These are phyloP conservation scores for Lacerta viridis DNA, from an alignment of 2,797 vertebrate genomes.

Conservation along the genomic window DNA sequence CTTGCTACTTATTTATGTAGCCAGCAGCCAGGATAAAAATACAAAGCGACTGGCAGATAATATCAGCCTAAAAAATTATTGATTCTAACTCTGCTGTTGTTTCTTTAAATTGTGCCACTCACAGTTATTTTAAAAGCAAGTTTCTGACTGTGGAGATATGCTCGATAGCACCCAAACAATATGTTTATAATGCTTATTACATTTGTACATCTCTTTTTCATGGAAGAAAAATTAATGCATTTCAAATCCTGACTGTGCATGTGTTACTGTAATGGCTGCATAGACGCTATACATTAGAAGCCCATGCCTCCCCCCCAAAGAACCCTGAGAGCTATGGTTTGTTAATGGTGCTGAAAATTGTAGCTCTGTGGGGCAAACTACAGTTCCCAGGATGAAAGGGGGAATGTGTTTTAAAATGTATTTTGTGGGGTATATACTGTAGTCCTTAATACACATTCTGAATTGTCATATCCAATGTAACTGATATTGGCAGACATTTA, in stretches of 20 bases:
- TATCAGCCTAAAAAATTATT: background rate
- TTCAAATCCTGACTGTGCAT: background rate
- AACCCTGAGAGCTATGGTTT: too few relatives aligned
- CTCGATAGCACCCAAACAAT: background rate
- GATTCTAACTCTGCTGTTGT: background rate
- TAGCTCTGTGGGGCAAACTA: too few relatives aligned
- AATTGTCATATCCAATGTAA: conserved; percentile 55
- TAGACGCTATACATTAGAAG: background rate
- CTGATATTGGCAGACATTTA: conserved; percentile 60
- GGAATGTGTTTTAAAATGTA: background rate
- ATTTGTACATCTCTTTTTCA: conserved; percentile 18
- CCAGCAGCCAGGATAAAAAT: background rate
- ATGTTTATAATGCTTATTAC: background rate
- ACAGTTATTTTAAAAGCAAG: background rate
- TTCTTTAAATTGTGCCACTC: background rate
- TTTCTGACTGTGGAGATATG: background rate
- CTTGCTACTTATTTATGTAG: background rate
- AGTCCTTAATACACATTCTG: conserved; percentile 56
- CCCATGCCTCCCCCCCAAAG: too few relatives aligned
- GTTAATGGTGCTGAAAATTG: too few relatives aligned
- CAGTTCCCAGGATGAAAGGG: too few relatives aligned
- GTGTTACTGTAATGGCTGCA: conserved; percentile 28
- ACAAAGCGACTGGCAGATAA: background rate
- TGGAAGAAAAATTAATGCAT: conserved; percentile 64
- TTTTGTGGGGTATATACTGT: conserved; percentile 33